These are phyloP conservation scores for Trichonephila inaurata DNA, from an alignment of 1,140 invertebrate species.

Conservation along the genomic window DNA sequence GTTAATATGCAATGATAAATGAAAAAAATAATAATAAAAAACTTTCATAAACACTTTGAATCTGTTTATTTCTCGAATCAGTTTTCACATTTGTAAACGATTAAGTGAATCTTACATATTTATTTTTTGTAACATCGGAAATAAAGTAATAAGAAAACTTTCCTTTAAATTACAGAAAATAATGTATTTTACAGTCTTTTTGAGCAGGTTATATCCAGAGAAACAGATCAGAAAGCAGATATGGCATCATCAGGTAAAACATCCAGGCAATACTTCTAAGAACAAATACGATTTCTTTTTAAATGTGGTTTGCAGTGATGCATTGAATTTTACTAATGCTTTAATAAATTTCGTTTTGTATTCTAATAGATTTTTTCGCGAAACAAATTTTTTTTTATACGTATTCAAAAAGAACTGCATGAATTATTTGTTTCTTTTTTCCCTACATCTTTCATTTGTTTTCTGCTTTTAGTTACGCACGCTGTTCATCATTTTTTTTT, in stretches of 20 bases:
- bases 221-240: not conserved
- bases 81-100: too few species aligned
- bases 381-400: too few species aligned
- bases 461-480: not conserved
- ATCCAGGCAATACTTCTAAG: slow-evolving; percentile 3
- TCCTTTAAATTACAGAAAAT: not conserved
- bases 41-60: too few species aligned
- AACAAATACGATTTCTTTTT: not conserved
- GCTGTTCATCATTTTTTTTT: not conserved
- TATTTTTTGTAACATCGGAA: too few species aligned
- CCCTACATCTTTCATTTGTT: not conserved
- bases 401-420: too few species aligned
- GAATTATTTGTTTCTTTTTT: not conserved
- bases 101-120: too few species aligned
- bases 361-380: too few species aligned
- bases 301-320: slow-evolving; percentile 1
- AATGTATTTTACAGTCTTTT: slow-evolving; percentile 15
- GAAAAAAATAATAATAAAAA: too few species aligned
- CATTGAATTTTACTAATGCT: not conserved
- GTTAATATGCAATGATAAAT: too few species aligned
- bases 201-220: slow-evolving; percentile 3
- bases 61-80: too few species aligned
- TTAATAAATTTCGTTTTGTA: not conserved
- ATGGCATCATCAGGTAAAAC: not conserved
- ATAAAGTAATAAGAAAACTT: too few species aligned